phyloP scores from a whole-genome alignment of 64 coral and sea anemone genomes.

The Stichodactyla helianthus region DNA sequence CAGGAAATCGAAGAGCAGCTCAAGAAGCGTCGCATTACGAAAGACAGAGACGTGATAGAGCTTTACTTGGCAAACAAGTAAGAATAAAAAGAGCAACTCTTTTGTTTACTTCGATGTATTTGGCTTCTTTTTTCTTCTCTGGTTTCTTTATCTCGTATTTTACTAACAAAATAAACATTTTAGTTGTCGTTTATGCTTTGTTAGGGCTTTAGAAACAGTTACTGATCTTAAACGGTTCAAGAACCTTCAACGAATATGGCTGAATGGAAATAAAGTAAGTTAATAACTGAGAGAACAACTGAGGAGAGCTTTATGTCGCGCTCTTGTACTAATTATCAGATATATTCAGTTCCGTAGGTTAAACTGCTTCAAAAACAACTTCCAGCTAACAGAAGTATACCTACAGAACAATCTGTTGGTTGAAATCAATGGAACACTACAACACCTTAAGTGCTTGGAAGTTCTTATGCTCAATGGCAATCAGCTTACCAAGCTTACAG shows the following conservation, averaged over 20 bases:
- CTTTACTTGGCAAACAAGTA: conserved; percentile 73
- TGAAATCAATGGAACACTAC: conserved; percentile 74
- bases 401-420: conserved; percentile 85
- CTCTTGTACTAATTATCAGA: background rate
- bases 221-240: conserved; percentile 53
- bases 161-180: background rate
- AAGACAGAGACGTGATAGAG: conserved; percentile 86
- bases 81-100: background rate
- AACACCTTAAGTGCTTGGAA: conserved; percentile 75
- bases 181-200: background rate
- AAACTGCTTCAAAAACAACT: conserved; percentile 76
- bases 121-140: background rate
- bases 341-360: conserved; percentile 62
- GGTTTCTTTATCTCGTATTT: background rate
- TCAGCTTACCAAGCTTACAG: conserved; percentile 81
- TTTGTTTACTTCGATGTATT: background rate
- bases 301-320: no score
- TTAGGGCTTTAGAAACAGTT: conserved; percentile 53
- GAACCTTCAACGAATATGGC: conserved; percentile 81
- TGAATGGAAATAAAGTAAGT: conserved; percentile 83
- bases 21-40: conserved; percentile 56
- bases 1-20: conserved; percentile 76
- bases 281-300: no score
- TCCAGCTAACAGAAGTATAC: conserved; percentile 71
- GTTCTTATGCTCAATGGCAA: conserved; percentile 94